phyloP scores from a whole-genome alignment of 2,113 vertebrate species.

The Spea multiplicata region DNA sequence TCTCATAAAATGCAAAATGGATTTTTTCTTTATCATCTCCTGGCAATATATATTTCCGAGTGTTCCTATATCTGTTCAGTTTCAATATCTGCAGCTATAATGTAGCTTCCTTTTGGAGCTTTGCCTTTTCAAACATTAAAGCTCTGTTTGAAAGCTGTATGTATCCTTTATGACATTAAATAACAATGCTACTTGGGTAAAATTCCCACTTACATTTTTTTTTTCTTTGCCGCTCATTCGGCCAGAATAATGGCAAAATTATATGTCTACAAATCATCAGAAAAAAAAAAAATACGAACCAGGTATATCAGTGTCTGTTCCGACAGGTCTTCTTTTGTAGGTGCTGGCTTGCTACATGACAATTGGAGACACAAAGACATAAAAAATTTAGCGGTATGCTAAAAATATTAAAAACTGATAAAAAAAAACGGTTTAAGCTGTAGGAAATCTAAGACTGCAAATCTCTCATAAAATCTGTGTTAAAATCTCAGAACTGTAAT shows the following conservation, averaged over 20 bases:
- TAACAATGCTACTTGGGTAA: constrained; percentile 22
- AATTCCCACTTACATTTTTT: neutral
- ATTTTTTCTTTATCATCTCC: constrained; percentile 31
- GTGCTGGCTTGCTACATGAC: neutral
- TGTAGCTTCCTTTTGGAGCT: constrained; percentile 10
- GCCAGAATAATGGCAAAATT: constrained; percentile 8
- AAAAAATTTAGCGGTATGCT: neutral
- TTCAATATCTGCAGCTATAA: constrained; percentile 11
- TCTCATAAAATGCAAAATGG: constrained; percentile 42
- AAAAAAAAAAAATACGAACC: neutral
- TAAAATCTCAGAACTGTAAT: too few species aligned
- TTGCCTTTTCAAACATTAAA: constrained; percentile 33
- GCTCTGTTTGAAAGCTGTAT: constrained; percentile 16
- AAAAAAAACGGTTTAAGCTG: neutral
- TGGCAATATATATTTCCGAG: constrained; percentile 31
- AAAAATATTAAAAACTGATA: neutral
- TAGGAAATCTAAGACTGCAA: neutral
- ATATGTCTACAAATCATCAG: neutral
- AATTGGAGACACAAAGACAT: neutral
- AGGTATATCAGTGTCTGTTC: neutral
- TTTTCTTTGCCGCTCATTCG: constrained; percentile 4
- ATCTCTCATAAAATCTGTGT: too few species aligned
- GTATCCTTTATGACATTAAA: constrained; percentile 24
- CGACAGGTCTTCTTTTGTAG: neutral
- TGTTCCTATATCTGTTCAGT: constrained; percentile 1